phyloP scores from a whole-genome alignment of 2,113 vertebrate genomes.

The Tautogolabrus adspersus region DNA sequence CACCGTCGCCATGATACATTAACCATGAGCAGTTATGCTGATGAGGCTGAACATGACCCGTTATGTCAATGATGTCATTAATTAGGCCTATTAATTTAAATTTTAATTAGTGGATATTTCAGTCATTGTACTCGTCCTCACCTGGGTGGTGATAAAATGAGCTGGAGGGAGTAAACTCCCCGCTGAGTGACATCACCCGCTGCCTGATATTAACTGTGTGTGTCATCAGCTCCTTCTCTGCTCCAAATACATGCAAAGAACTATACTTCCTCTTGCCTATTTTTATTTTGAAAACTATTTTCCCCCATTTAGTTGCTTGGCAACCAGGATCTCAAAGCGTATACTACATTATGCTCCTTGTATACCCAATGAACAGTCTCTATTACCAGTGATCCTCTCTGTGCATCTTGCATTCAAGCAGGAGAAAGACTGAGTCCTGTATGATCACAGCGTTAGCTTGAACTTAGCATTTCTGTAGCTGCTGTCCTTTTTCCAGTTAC shows the following conservation, averaged over 20 bases:
- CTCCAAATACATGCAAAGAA: constrained; percentile 21
- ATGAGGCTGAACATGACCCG: constrained; percentile 48
- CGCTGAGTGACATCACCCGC: constrained; percentile 21
- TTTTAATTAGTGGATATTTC: constrained; percentile 44
- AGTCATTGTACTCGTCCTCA: constrained; percentile 30
- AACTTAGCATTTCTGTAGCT: constrained; percentile 1
- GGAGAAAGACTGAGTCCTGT: background rate
- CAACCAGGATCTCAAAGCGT: constrained; percentile 57
- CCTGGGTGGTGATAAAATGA: constrained; percentile 40
- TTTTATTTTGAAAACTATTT: constrained; percentile 52
- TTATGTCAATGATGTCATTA: constrained; percentile 53
- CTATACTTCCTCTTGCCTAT: constrained; percentile 38
- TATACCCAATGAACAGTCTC: constrained; percentile 25
- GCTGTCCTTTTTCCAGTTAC: background rate
- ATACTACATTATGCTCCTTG: constrained; percentile 20
- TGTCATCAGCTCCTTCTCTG: constrained; percentile 27
- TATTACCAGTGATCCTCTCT: constrained; percentile 6
- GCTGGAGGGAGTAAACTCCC: constrained; percentile 27
- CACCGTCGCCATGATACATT: constrained; percentile 55
- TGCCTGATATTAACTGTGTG: constrained; percentile 24
- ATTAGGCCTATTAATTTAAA: constrained; percentile 54
- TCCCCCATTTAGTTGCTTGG: constrained; percentile 69
- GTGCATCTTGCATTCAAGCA: background rate
- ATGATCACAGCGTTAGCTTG: background rate
- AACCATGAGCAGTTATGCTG: constrained; percentile 47